Conservation (phyloP, 2,888 invertebrate species). For the Callosobruchus maculatus region DNA sequence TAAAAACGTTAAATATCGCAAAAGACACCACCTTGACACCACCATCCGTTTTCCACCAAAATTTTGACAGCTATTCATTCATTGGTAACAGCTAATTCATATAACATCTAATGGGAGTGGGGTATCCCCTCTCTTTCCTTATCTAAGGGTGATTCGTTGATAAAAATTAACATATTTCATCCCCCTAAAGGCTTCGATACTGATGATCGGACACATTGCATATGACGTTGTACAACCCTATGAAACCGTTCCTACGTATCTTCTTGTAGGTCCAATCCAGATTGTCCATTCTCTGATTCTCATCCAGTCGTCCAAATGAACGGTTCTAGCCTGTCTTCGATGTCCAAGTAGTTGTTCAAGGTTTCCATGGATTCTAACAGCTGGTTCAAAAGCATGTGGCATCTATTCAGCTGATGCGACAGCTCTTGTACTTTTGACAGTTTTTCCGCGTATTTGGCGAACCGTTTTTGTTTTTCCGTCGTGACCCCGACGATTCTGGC, state of each 20-base stretch:
- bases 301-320: constrained; percentile 83
- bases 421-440: constrained; percentile 79
- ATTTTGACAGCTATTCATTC: too few relatives aligned
- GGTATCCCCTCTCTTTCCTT: too few relatives aligned
- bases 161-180: too few relatives aligned
- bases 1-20: too few relatives aligned
- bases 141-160: too few relatives aligned
- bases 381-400: constrained; percentile 78
- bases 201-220: too few relatives aligned
- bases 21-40: too few relatives aligned
- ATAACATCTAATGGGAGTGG: too few relatives aligned
- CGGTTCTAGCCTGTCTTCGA: constrained; percentile 79
- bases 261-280: background rate
- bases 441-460: constrained; percentile 82
- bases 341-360: constrained; percentile 77
- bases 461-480: constrained; percentile 78
- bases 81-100: too few relatives aligned
- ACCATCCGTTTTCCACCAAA: too few relatives aligned
- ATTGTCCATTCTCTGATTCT: constrained; percentile 17
- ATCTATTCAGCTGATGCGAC: constrained; percentile 75
- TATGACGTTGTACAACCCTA: too few relatives aligned
- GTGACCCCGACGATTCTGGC: constrained; percentile 64
- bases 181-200: too few relatives aligned
- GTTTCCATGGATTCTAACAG: constrained; percentile 82
- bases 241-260: background rate